phyloP scores from a whole-genome alignment of 2,888 invertebrate species.

The Automeris io region DNA sequence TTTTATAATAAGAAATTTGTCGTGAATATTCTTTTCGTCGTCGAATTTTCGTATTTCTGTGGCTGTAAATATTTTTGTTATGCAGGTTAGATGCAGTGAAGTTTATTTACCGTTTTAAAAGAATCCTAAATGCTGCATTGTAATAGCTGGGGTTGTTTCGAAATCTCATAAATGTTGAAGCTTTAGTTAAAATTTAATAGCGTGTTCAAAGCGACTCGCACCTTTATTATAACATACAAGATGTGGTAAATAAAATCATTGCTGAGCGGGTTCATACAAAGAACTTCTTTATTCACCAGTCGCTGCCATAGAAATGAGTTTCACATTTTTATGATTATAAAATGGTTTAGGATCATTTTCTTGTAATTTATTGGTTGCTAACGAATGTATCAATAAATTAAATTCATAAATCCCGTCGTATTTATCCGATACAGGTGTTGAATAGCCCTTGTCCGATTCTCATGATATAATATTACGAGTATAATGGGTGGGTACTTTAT shows the following conservation, averaged over 20 bases:
- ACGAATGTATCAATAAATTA: slow-evolving; percentile 57
- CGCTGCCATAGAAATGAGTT: slow-evolving; percentile 12
- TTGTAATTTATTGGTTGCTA: slow-evolving; percentile 47
- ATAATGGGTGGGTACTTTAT: not conserved
- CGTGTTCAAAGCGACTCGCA: too few relatives aligned
- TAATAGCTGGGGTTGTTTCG: too few relatives aligned
- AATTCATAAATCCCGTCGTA: slow-evolving; percentile 7
- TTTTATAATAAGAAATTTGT: too few relatives aligned
- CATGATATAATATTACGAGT: not conserved
- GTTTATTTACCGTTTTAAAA: too few relatives aligned
- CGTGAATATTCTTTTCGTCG: too few relatives aligned
- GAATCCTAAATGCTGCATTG: too few relatives aligned
- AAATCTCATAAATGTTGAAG: too few relatives aligned
- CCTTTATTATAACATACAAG: slow-evolving; percentile 1
- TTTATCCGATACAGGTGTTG: slow-evolving; percentile 2
- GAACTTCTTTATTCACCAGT: slow-evolving; percentile 1
- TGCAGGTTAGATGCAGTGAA: too few relatives aligned
- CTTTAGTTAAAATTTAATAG: too few relatives aligned
- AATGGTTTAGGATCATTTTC: slow-evolving; percentile 25
- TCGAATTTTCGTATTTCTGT: too few relatives aligned
- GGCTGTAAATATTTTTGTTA: too few relatives aligned
- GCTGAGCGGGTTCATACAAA: slow-evolving; percentile 3
- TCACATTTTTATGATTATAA: slow-evolving; percentile 28
- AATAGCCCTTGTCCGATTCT: not conserved
- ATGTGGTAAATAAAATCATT: not conserved